Conservation (phyloP, 2,888 invertebrate species). For the Odontocolon sp. region DNA sequence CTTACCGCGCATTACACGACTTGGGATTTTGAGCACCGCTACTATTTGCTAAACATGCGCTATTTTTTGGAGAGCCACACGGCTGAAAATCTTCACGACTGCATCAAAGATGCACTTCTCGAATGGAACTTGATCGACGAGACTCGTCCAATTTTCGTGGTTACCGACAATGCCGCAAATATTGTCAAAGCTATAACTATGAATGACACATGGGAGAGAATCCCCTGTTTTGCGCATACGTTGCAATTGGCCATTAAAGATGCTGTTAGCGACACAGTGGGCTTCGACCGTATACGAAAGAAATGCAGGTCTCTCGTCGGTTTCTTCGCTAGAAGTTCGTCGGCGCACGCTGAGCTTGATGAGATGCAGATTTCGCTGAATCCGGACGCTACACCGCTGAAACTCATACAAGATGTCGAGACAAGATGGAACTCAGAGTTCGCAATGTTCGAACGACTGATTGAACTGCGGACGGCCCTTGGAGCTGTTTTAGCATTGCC, state of each 20-base stretch:
- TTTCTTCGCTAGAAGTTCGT: neutral
- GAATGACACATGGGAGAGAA: constrained; percentile 11
- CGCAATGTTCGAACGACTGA: neutral
- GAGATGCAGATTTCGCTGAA: neutral
- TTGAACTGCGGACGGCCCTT: neutral
- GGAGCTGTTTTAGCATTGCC: neutral
- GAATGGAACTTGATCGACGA: constrained; percentile 24
- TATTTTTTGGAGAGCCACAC: constrained; percentile 7
- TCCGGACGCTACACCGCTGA: neutral
- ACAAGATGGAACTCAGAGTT: neutral
- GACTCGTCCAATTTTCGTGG: neutral
- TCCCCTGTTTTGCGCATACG: constrained; percentile 22
- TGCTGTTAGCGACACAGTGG: too few relatives aligned
- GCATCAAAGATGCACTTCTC: neutral
- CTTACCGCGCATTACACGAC: constrained; percentile 13
- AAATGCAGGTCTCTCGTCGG: too few relatives aligned
- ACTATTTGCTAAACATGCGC: constrained; percentile 8
- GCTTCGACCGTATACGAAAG: too few relatives aligned
- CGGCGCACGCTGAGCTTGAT: neutral
- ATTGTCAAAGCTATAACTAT: constrained; percentile 22
- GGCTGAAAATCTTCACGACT: neutral
- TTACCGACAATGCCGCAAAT: constrained; percentile 39
- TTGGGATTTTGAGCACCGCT: constrained; percentile 8
- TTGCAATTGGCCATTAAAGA: constrained; percentile 14
- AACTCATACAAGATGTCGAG: neutral